A percentile compares a stretch with the other conserved stretches of the same genome.
Conservation (phyloP, 2,797 vertebrate genomes). For the Sebastes reedi region DNA sequence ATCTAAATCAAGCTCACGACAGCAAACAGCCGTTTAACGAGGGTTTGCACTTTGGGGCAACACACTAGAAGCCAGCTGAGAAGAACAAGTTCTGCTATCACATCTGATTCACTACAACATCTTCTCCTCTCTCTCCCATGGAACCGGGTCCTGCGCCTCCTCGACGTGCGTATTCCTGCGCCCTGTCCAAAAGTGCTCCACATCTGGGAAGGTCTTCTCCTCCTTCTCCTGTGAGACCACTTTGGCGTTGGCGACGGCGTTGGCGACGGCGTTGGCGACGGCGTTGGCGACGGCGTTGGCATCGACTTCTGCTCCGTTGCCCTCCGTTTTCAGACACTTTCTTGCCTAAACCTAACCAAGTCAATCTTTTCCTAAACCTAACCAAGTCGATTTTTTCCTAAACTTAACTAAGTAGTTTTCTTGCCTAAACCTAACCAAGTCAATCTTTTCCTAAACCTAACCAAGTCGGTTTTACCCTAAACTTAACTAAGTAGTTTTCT, state of each 20-base stretch:
- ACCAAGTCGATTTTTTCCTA: too few species aligned
- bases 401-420: too few species aligned
- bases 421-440: too few species aligned
- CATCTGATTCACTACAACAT: constrained; percentile 54
- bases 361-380: too few species aligned
- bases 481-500: too few species aligned
- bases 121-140: constrained; percentile 84
- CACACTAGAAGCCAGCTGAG: constrained; percentile 24
- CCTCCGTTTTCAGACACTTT: constrained; percentile 46
- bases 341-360: too few species aligned
- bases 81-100: constrained; percentile 22
- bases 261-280: constrained; percentile 54
- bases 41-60: constrained; percentile 32
- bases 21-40: constrained; percentile 40
- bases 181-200: constrained; percentile 88
- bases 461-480: too few species aligned
- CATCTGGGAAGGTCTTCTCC: constrained; percentile 81
- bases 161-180: constrained; percentile 78
- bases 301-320: constrained; percentile 64
- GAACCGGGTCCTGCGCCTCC: constrained; percentile 83
- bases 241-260: constrained; percentile 43
- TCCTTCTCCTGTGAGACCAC: constrained; percentile 25
- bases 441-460: too few species aligned
- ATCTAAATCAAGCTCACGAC: constrained; percentile 56
- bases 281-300: constrained; percentile 58